These are phyloP conservation scores for Macquaria ambigua DNA, from an alignment of 2,113 vertebrate genomes.

Conservation along the genomic window DNA sequence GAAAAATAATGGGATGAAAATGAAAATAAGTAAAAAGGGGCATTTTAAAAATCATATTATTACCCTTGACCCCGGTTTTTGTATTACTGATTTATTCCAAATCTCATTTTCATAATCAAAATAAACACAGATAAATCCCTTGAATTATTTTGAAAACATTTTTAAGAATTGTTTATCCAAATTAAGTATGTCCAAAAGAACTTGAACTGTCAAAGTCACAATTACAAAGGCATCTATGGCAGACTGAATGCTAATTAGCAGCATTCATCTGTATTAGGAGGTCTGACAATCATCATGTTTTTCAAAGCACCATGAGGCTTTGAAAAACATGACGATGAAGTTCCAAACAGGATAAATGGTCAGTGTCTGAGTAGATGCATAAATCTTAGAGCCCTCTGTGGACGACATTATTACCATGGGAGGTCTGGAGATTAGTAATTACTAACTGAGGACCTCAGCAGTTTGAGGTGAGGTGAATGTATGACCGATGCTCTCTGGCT, in stretches of 20 bases:
- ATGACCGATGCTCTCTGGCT: constrained; percentile 24
- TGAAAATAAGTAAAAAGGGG: background rate
- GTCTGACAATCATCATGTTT: constrained; percentile 34
- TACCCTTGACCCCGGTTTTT: background rate
- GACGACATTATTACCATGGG: constrained; percentile 20
- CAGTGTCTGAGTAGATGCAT: constrained; percentile 42
- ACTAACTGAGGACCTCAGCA: constrained; percentile 32
- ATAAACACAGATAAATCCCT: constrained; percentile 3
- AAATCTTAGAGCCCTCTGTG: constrained; percentile 33
- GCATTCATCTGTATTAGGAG: constrained; percentile 49
- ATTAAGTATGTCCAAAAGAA: constrained; percentile 24
- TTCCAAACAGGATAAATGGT: constrained; percentile 44
- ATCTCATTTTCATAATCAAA: constrained; percentile 29
- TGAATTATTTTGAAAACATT: background rate
- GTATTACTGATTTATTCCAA: background rate
- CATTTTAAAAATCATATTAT: background rate
- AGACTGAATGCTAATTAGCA: constrained; percentile 39
- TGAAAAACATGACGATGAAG: constrained; percentile 40
- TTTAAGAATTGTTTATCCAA: constrained; percentile 9
- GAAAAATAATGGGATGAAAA: background rate
- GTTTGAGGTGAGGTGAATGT: constrained; percentile 2
- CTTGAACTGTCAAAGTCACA: constrained; percentile 32
- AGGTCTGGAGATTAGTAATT: constrained; percentile 41
- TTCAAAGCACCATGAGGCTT: constrained; percentile 33
- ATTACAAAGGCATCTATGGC: constrained; percentile 34